Conservation (phyloP, 2,888 invertebrate species). For the Dusona sp. region DNA sequence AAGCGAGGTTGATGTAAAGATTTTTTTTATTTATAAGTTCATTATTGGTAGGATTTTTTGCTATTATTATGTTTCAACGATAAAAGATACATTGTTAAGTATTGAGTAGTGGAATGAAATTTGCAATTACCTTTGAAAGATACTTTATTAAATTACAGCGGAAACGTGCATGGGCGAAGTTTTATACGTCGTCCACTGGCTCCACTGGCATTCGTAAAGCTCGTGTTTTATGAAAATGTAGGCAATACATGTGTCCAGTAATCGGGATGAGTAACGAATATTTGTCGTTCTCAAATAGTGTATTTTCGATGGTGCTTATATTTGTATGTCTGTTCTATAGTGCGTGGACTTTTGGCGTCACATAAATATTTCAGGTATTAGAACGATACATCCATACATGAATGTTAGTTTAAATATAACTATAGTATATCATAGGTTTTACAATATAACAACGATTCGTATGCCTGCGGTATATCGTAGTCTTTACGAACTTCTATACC, state of each 20-base stretch:
- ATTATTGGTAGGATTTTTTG: background rate
- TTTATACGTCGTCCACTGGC: background rate
- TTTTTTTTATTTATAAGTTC: background rate
- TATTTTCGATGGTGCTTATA: background rate
- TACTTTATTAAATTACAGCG: background rate
- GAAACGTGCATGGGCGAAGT: background rate
- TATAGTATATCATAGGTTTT: no score
- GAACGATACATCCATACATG: background rate
- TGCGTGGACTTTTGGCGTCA: background rate
- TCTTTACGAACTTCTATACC: no score
- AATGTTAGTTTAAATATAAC: no score
- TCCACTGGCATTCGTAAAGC: background rate
- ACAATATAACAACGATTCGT: no score
- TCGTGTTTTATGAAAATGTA: background rate
- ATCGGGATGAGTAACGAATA: slow-evolving; percentile 22
- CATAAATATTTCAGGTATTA: background rate
- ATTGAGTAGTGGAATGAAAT: background rate
- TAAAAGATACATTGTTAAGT: background rate
- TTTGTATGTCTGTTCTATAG: background rate
- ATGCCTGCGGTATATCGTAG: background rate
- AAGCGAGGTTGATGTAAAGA: background rate
- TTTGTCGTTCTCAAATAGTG: slow-evolving; percentile 35
- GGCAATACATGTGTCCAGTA: background rate
- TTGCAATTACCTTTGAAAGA: background rate
- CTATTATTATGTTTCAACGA: background rate